These are phyloP conservation scores for Galagoides demidoff DNA, from an alignment of 2,797 vertebrate species.

Conservation along the genomic window DNA sequence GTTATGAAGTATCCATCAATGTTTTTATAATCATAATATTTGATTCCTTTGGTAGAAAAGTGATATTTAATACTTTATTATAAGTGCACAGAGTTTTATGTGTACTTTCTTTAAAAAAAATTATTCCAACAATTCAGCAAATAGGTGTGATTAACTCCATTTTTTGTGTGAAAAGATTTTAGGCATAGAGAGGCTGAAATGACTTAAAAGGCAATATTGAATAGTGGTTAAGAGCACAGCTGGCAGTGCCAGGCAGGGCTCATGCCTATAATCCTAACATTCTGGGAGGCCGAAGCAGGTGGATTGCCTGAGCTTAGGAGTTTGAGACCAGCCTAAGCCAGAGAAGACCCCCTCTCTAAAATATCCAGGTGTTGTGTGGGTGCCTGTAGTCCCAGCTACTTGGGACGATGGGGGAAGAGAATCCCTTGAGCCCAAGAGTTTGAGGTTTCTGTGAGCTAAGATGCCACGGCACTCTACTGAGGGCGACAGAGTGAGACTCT, in stretches of 20 bases:
- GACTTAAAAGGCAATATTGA: background rate
- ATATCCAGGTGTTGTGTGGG: too few relatives aligned
- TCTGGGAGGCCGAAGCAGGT: too few relatives aligned
- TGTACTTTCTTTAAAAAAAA: background rate
- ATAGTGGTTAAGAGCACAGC: background rate
- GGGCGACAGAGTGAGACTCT: too few relatives aligned
- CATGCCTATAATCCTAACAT: too few relatives aligned
- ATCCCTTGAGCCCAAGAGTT: too few relatives aligned
- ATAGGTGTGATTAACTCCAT: background rate
- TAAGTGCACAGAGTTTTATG: conserved; percentile 22
- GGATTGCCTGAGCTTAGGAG: too few relatives aligned
- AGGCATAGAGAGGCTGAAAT: background rate
- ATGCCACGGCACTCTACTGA: too few relatives aligned
- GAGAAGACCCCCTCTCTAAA: too few relatives aligned
- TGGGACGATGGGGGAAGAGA: too few relatives aligned
- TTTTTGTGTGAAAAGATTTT: conserved; percentile 30
- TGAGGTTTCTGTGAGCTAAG: too few relatives aligned
- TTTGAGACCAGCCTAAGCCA: too few relatives aligned
- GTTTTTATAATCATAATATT: conserved; percentile 11
- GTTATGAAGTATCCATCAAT: background rate
- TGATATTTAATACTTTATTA: background rate
- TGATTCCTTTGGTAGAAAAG: conserved; percentile 12
- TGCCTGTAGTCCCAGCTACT: too few relatives aligned
- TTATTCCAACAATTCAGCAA: background rate
- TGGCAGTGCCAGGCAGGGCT: background rate